These are phyloP conservation scores for Yoshiicerus persimilis DNA, from an alignment of 1,140 invertebrate species.

Conservation along the genomic window DNA sequence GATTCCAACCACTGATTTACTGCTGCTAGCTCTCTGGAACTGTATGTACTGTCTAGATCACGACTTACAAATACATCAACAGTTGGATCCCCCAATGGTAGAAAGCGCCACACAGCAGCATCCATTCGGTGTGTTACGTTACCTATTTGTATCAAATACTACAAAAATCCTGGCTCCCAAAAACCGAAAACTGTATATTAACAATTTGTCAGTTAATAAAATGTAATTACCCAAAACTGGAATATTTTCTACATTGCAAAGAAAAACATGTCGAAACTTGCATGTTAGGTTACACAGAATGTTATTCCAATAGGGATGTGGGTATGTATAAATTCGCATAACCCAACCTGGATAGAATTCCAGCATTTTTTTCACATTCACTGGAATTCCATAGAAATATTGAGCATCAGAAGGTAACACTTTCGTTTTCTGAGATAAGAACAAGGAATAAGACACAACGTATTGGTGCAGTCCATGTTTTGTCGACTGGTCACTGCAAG, in stretches of 20 bases:
- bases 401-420: background rate
- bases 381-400: background rate
- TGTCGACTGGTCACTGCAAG: background rate
- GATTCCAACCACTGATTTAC: constrained; percentile 49
- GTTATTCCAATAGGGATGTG: background rate
- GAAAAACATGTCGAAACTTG: background rate
- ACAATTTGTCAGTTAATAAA: background rate
- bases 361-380: background rate
- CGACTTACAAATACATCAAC: constrained; percentile 41
- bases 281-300: background rate
- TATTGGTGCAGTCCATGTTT: background rate
- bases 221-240: background rate
- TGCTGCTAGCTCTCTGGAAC: constrained; percentile 45
- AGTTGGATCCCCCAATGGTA: constrained; percentile 39
- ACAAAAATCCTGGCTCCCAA: no score
- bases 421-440: background rate
- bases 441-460: background rate
- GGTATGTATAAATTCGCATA: background rate
- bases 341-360: background rate
- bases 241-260: background rate
- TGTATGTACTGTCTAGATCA: constrained; percentile 45
- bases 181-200: background rate
- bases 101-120: constrained; percentile 43
- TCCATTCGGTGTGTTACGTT: background rate
- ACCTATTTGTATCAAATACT: background rate